phyloP scores from a whole-genome alignment of 2,113 vertebrate genomes.

The Oriolus oriolus region DNA sequence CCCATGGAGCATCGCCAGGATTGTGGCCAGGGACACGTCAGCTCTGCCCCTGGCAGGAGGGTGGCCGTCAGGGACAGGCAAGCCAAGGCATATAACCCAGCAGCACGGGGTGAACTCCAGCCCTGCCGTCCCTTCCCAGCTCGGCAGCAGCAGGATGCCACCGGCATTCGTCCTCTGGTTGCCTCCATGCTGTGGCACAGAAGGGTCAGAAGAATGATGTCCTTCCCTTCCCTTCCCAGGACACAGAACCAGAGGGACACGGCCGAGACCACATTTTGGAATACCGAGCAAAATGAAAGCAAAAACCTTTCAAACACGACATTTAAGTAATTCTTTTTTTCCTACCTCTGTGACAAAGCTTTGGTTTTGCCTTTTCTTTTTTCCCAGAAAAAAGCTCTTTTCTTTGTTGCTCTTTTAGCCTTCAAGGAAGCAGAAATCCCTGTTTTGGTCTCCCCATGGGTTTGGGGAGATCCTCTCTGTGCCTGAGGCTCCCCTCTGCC shows the following conservation, averaged over 20 bases:
- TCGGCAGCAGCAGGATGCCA: not conserved
- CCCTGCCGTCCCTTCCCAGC: not conserved
- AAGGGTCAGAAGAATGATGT: not conserved
- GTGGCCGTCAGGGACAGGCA: not conserved
- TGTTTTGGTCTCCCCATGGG: rapidly evolving
- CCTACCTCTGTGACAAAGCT: not conserved
- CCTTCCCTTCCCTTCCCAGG: not conserved
- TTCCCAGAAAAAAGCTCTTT: not conserved
- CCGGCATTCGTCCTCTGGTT: not conserved
- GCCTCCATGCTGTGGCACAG: not conserved
- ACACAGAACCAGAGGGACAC: rapidly evolving
- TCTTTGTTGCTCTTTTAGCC: not conserved
- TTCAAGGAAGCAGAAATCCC: not conserved
- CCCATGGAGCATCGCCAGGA: rapidly evolving
- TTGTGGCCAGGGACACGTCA: rapidly evolving
- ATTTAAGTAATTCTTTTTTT: not conserved
- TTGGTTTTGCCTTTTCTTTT: not conserved
- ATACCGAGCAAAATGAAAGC: not conserved
- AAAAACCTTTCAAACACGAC: not conserved
- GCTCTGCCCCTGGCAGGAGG: not conserved
- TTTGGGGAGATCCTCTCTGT: not conserved
- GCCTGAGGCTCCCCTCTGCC: not conserved
- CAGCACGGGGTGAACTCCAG: not conserved
- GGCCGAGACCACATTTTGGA: not conserved
- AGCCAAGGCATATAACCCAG: not conserved